phyloP scores from a whole-genome alignment of 2,797 vertebrate species.

The Novumbra hubbsi region DNA sequence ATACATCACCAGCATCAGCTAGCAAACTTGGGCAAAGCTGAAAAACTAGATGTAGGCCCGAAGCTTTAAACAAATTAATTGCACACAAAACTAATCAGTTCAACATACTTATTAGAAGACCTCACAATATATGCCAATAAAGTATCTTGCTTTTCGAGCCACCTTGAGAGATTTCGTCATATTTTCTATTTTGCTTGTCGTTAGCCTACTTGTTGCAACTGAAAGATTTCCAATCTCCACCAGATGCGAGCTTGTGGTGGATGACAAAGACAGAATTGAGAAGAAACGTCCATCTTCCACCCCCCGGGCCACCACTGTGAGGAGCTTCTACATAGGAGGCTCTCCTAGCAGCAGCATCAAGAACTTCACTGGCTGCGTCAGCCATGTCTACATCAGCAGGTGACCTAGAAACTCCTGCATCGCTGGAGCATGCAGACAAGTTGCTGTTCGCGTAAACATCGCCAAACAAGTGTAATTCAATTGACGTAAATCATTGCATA shows the following conservation, averaged over 20 bases:
- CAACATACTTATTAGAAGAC: too few species aligned
- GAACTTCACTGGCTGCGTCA: conserved; percentile 97
- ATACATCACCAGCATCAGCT: too few species aligned
- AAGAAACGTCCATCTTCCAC: conserved; percentile 63
- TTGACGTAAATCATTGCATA: not conserved
- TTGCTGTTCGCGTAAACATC: not conserved
- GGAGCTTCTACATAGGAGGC: conserved; percentile 90
- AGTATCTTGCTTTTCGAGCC: not conserved
- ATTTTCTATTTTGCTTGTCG: not conserved
- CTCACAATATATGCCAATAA: too few species aligned
- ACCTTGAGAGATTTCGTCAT: not conserved
- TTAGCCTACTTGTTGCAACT: not conserved
- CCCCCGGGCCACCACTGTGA: conserved; percentile 44
- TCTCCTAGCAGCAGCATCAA: conserved; percentile 80
- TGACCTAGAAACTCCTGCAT: conserved; percentile 44
- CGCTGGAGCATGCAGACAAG: not conserved
- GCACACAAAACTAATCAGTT: too few species aligned
- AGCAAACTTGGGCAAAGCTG: too few species aligned
- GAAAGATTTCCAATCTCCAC: not conserved
- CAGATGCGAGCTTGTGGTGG: conserved; percentile 87
- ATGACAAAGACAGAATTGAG: conserved; percentile 83
- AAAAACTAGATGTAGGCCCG: too few species aligned
- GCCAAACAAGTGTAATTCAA: not conserved
- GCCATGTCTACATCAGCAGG: conserved; percentile 93
- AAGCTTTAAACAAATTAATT: too few species aligned